phyloP scores from a whole-genome alignment of 2,113 vertebrate species.

The Pollimyrus isidori region DNA sequence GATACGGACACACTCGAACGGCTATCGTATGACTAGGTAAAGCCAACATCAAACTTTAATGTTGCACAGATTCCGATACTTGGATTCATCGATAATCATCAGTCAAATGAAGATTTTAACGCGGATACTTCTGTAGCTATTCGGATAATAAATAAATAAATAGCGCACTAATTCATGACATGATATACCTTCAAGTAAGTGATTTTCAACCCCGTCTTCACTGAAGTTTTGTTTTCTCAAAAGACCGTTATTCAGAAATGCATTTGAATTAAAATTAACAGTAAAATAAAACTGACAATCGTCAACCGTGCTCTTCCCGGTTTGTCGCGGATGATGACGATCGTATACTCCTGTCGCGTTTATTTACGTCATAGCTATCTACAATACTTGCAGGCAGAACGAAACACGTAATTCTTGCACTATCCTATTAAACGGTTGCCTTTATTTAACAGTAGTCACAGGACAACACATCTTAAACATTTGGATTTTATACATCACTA shows the following conservation, averaged over 20 bases:
- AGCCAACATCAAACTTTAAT: background rate
- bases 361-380: background rate
- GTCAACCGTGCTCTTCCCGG: background rate
- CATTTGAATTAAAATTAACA: background rate
- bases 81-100: background rate
- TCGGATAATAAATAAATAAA: background rate
- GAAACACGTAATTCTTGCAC: background rate
- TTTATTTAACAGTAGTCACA: background rate
- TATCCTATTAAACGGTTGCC: background rate
- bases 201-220: background rate
- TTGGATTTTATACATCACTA: background rate
- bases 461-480: background rate
- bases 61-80: background rate
- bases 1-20: background rate
- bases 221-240: background rate
- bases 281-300: background rate
- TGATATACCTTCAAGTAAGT: background rate
- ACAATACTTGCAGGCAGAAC: background rate
- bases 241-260: background rate
- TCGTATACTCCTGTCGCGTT: background rate
- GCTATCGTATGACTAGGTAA: background rate
- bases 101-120: background rate
- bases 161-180: background rate
- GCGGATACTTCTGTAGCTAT: background rate
- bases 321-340: background rate